Conservation (phyloP, 2,888 invertebrate genomes). For the Apoda limacodes region DNA sequence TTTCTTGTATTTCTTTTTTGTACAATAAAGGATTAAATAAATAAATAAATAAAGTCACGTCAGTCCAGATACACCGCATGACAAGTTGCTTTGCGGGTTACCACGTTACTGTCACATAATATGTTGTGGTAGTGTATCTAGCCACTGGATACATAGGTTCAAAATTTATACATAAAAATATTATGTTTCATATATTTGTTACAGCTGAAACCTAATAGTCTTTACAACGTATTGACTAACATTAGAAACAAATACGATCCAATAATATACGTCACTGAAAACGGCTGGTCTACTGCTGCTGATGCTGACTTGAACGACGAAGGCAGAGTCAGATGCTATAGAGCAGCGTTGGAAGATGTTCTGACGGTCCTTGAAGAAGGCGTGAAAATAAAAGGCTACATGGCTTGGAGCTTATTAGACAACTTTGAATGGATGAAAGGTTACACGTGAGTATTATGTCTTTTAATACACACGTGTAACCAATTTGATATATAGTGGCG, state of each 20-base stretch:
- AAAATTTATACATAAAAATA: neutral
- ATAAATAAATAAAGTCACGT: neutral
- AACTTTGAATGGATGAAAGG: constrained; percentile 73
- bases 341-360: constrained; percentile 42
- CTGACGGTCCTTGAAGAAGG: constrained; percentile 52
- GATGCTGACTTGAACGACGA: constrained; percentile 39
- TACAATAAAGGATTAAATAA: too few relatives aligned
- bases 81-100: too few relatives aligned
- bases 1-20: too few relatives aligned
- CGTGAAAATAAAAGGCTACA: constrained; percentile 56
- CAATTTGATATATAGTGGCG: constrained; percentile 19
- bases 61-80: too few relatives aligned
- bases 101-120: too few relatives aligned
- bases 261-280: constrained; percentile 67
- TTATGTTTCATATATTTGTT: constrained; percentile 5
- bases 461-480: neutral
- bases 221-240: constrained; percentile 61
- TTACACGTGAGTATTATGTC: constrained; percentile 47
- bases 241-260: constrained; percentile 55
- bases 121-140: constrained; percentile 48
- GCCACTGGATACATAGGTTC: constrained; percentile 43
- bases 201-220: constrained; percentile 62
- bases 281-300: constrained; percentile 51
- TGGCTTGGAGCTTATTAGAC: constrained; percentile 73
- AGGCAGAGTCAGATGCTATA: constrained; percentile 41